phyloP scores from a whole-genome alignment of 1,140 invertebrate species.

The Drosophila subobscura region DNA sequence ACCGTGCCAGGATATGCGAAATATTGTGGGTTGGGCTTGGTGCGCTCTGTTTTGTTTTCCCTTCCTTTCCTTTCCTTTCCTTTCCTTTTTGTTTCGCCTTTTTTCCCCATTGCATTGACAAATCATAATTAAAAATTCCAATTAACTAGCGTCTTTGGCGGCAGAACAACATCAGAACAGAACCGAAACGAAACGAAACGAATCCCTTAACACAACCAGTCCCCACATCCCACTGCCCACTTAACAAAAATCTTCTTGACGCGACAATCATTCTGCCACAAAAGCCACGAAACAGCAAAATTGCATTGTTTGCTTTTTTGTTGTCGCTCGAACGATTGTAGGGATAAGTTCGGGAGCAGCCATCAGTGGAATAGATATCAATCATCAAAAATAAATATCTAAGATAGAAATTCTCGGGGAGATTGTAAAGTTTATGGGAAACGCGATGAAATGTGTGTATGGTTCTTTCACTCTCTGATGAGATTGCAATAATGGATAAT shows the following conservation, averaged over 20 bases:
- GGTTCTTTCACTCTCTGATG: too few relatives aligned
- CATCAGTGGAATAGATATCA: too few relatives aligned
- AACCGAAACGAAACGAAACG: constrained; percentile 1
- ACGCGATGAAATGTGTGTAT: too few relatives aligned
- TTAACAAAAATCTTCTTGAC: constrained; percentile 10
- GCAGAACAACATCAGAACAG: constrained; percentile 2
- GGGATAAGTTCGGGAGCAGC: too few relatives aligned
- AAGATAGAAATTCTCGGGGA: too few relatives aligned
- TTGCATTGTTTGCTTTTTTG: constrained; percentile 16
- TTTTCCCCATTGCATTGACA: constrained; percentile 51
- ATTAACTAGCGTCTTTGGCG: constrained; percentile 66
- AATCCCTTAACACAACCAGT: constrained; percentile 4
- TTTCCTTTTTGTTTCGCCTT: constrained; percentile 10
- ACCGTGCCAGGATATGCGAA: constrained; percentile 12
- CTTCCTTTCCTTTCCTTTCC: neutral
- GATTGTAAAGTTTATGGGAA: too few relatives aligned
- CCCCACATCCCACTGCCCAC: constrained; percentile 14
- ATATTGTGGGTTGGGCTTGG: too few relatives aligned
- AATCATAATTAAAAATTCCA: constrained; percentile 79
- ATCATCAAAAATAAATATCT: too few relatives aligned
- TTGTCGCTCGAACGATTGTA: neutral
- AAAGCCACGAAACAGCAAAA: constrained; percentile 6
- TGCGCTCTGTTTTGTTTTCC: too few relatives aligned
- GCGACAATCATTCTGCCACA: constrained; percentile 4
- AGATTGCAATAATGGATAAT: too few relatives aligned